Evolutionary conservation across 2,888 invertebrate genomes (phyloP).

Genomic region (Drosophila antonietae): DNA sequence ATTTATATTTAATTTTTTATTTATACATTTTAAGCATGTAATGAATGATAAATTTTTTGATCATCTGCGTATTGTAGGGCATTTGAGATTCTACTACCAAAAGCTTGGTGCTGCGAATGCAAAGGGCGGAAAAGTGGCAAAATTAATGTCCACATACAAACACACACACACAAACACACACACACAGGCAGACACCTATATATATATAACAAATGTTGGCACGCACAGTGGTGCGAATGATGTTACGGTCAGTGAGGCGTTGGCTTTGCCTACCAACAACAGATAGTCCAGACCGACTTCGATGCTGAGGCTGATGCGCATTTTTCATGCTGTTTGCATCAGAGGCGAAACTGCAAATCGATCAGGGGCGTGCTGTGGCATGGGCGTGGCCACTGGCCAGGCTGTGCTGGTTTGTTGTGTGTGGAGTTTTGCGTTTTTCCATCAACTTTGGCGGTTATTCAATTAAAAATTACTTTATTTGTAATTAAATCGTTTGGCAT

Average conservation of each 20-base stretch:
- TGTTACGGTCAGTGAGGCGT: slow-evolving; percentile 37
- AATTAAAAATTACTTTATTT: slow-evolving; percentile 84
- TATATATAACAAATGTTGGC: slow-evolving; percentile 59
- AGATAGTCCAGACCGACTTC: slow-evolving; percentile 11
- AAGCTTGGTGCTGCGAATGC: slow-evolving; percentile 37
- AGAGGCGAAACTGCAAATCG: slow-evolving; percentile 58
- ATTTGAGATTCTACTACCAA: slow-evolving; percentile 23
- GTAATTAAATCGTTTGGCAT: slow-evolving; percentile 81
- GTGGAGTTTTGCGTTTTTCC: slow-evolving; percentile 52
- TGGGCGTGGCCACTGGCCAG: slow-evolving; percentile 3
- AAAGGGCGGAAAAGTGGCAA: slow-evolving; percentile 59
- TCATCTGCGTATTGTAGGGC: slow-evolving; percentile 22
- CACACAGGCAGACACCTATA: slow-evolving; percentile 1
- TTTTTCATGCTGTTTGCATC: slow-evolving; percentile 48
- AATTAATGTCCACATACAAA: slow-evolving; percentile 66
- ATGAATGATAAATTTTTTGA: too few species aligned
- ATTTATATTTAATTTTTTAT: too few species aligned
- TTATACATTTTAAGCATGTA: too few species aligned
- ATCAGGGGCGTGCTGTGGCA: slow-evolving; percentile 36
- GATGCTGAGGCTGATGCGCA: slow-evolving; percentile 42
- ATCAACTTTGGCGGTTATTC: slow-evolving; percentile 81
- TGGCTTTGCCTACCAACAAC: slow-evolving; percentile 9
- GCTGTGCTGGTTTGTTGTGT: slow-evolving; percentile 14
- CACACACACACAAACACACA: slow-evolving; percentile 1
- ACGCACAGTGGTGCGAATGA: slow-evolving; percentile 58